Evolutionary conservation across 2,888 invertebrate genomes (phyloP), one percentile per base, ranked within the genome.

Genomic region (Gasteruption jaculator): DNA sequence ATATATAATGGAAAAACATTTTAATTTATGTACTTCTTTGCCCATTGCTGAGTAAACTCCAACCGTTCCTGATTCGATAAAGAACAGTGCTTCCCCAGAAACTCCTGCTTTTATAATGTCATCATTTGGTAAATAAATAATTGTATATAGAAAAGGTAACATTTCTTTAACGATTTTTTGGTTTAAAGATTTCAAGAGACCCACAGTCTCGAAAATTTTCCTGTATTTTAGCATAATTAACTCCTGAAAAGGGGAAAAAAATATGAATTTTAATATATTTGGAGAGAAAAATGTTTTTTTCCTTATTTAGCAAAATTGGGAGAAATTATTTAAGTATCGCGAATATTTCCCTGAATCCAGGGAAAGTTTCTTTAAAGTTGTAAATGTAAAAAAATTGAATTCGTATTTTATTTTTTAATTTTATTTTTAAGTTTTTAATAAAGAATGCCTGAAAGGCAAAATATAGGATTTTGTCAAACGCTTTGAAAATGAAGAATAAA

Each of bases 41-140:
- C 71, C 72, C 2, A 46, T 46, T 7, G 52, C 52, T 4, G 71
- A 71, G 38, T 71, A 73, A 16, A 74, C 62, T 3, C 73, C 72
- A n/a, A 73, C 72, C 1, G 73, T 72, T 5, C 75, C 75, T 3
- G 64, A 63, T 24, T 60, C 62, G 30, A 75, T 59, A 27, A 73
- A 74, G 38, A 63, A 74, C 47, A 75, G 58, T 4, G 63, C 53
- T 16, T 67, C 63, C 0, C 71, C 71, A 1, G 45, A 38, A 1
- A 60, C 58, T 2, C 69, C 71, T 14, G 68, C 63, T 36, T 62
- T 60, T 6, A 73, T 59, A 14, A 75, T 70, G 1, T 61, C 46
- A 31, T 75, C 74, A 30, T 68, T 68, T 1, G 67, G 56, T 33
- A 74, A 53, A 44, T 63, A 73, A 38, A 73, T 63, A 49, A 71